These are phyloP conservation scores for Hypothenemus hampei DNA, from an alignment of 1,140 invertebrate genomes.

Conservation along the genomic window DNA sequence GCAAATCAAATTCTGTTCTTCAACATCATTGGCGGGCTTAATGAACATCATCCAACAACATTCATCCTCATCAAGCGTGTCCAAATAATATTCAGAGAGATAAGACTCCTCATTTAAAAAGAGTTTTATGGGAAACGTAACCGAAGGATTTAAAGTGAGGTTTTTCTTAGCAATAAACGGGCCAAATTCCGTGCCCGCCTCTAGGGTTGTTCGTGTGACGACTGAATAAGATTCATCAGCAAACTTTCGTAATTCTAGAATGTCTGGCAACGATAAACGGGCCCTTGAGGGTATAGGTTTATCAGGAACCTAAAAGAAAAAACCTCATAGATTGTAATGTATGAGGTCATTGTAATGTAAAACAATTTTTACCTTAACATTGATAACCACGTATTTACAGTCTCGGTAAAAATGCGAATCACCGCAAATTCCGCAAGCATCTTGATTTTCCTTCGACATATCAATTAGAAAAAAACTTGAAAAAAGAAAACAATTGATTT, in stretches of 20 bases:
- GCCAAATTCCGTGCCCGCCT: slow-evolving; percentile 40
- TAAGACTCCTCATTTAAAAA: slow-evolving; percentile 35
- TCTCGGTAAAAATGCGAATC: slow-evolving; percentile 12
- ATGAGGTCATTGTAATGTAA: not conserved
- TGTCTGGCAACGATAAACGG: slow-evolving; percentile 36
- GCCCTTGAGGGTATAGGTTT: slow-evolving; percentile 36
- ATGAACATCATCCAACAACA: slow-evolving; percentile 66
- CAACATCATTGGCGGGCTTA: slow-evolving; percentile 45
- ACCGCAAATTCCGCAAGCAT: slow-evolving; percentile 24
- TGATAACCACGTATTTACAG: slow-evolving; percentile 17
- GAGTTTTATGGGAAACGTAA: slow-evolving; percentile 41
- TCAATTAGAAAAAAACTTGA: too few relatives aligned
- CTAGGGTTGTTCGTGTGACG: slow-evolving; percentile 27
- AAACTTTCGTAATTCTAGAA: slow-evolving; percentile 34
- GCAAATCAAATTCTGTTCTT: slow-evolving; percentile 60
- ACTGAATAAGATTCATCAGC: slow-evolving; percentile 34
- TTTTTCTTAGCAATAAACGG: slow-evolving; percentile 39
- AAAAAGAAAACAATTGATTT: too few relatives aligned
- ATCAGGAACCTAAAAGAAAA: slow-evolving; percentile 1
- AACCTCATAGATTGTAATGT: too few relatives aligned
- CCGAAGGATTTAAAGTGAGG: slow-evolving; percentile 35
- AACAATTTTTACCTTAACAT: slow-evolving; percentile 8
- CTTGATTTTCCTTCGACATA: too few relatives aligned
- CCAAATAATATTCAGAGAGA: slow-evolving; percentile 47
- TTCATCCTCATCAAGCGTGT: slow-evolving; percentile 51